Evolutionary conservation across 2,113 vertebrate genomes (phyloP).

Genomic region (Thinocorus orbignyianus): DNA sequence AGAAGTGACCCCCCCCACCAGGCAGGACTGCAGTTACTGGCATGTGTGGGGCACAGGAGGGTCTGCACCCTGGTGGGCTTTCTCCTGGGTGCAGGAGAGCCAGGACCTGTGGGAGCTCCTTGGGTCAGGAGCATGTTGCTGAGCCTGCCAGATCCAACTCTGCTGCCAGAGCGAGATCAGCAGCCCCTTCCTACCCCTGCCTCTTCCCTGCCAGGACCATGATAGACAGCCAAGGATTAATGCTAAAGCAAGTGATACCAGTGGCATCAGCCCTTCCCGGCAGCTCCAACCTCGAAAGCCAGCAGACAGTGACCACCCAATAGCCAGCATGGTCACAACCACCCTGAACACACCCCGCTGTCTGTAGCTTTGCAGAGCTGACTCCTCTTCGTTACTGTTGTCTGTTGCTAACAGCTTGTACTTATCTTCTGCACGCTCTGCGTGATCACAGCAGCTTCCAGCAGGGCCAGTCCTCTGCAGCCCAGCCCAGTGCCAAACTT

Average conservation of each 20-base stretch:
- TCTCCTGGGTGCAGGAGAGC: neutral
- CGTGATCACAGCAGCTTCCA: neutral
- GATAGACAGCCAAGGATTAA: neutral
- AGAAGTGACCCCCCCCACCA: neutral
- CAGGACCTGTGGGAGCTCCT: fast-evolving
- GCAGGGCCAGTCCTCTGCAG: neutral
- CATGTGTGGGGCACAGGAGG: neutral
- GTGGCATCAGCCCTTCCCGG: neutral
- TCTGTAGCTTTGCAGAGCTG: neutral
- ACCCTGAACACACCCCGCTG: neutral
- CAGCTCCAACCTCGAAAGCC: neutral
- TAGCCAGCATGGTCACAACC: neutral
- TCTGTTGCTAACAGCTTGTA: neutral
- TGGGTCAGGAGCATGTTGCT: fast-evolving
- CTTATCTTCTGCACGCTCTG: neutral
- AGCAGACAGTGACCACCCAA: neutral
- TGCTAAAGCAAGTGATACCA: neutral
- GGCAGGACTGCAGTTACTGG: neutral
- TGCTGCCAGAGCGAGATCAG: neutral
- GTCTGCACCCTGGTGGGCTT: neutral
- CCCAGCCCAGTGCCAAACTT: neutral
- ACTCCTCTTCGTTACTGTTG: neutral
- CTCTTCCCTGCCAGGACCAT: neutral
- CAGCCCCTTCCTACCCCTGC: neutral
- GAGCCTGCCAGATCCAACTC: neutral